These are phyloP conservation scores for Synanthedon vespiformis DNA, from an alignment of 2,888 invertebrate genomes.

Conservation along the genomic window DNA sequence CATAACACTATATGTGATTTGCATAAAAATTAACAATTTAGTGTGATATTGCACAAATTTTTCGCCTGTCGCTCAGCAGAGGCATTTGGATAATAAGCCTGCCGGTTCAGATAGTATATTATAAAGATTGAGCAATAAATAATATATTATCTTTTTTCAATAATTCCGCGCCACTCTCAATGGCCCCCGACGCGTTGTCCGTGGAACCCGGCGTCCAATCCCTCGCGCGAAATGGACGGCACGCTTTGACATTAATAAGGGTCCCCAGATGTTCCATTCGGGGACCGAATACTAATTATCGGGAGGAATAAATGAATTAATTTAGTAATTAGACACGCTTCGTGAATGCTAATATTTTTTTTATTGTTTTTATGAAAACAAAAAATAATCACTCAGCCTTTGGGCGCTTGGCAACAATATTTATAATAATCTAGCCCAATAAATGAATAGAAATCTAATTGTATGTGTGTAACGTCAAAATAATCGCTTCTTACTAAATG, in stretches of 20 bases:
- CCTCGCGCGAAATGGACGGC: neutral
- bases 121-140: too few species aligned
- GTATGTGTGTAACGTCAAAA: too few species aligned
- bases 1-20: too few species aligned
- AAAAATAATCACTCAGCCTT: neutral
- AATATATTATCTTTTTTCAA: neutral
- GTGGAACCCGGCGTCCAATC: neutral
- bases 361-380: neutral
- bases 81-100: too few species aligned
- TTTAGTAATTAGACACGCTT: conserved; percentile 28
- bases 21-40: too few species aligned
- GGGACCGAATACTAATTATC: conserved; percentile 52
- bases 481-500: too few species aligned
- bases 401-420: too few species aligned
- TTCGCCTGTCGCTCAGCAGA: too few species aligned
- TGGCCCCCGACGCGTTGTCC: neutral
- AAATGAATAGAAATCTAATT: too few species aligned
- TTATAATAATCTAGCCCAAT: too few species aligned
- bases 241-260: conserved; percentile 22
- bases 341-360: neutral
- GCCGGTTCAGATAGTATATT: too few species aligned
- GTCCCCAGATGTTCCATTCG: conserved; percentile 32
- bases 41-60: too few species aligned
- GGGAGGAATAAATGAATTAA: conserved; percentile 42
- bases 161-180: neutral